Conservation (phyloP, 1,140 invertebrate genomes). For the Uloborus diversus region DNA sequence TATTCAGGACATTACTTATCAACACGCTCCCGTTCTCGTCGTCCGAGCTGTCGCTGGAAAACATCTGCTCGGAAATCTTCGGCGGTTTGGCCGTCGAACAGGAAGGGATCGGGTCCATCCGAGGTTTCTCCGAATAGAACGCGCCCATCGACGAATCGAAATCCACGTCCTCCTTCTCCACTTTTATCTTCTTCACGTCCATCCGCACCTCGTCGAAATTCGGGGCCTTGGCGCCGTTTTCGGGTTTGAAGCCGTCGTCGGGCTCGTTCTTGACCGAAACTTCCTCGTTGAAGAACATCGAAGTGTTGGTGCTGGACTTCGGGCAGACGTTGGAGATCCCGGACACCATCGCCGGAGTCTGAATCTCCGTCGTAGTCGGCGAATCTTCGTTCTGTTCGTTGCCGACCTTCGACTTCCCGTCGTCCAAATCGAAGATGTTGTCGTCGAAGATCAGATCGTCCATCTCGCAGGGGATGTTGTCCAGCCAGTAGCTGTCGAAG, state of each 20-base stretch:
- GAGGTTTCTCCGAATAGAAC: constrained; percentile 10
- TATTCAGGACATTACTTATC: constrained; percentile 41
- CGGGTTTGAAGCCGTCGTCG: neutral
- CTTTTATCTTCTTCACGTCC: no score
- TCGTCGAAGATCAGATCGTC: constrained; percentile 45
- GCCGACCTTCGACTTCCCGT: neutral
- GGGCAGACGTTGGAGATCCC: neutral
- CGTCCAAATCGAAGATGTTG: constrained; percentile 49
- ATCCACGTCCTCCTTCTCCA: neutral
- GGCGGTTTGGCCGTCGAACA: neutral
- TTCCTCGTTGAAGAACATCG: neutral
- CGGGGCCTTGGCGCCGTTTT: neutral
- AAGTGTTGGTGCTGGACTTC: neutral
- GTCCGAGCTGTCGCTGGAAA: constrained; percentile 44
- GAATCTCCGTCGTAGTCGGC: neutral
- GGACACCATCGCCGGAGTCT: neutral
- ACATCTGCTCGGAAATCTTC: constrained; percentile 15
- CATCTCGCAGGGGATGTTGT: constrained; percentile 19
- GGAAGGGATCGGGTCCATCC: neutral
- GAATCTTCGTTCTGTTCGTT: constrained; percentile 6
- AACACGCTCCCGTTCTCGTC: constrained; percentile 37
- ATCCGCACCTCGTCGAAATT: neutral
- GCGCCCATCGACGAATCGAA: neutral
- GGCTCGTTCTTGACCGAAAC: neutral
- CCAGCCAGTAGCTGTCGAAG: constrained; percentile 46